These are phyloP conservation scores for Dryobotodes eremita DNA, from an alignment of 2,888 invertebrate genomes.

Conservation along the genomic window DNA sequence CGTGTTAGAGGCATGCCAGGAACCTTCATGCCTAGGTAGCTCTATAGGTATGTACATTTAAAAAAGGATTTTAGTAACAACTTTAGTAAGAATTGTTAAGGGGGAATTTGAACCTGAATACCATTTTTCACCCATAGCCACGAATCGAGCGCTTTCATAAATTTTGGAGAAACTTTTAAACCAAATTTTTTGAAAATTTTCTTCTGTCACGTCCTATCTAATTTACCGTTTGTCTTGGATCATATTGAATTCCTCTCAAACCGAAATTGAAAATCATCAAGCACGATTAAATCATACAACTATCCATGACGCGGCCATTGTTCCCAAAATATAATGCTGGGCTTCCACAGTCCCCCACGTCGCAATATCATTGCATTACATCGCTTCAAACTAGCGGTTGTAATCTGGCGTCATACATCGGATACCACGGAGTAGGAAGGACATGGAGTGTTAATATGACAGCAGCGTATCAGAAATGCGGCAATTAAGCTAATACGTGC, in stretches of 20 bases:
- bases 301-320: constrained; percentile 37
- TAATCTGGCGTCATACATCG: constrained; percentile 77
- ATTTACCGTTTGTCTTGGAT: background rate
- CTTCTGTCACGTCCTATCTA: background rate
- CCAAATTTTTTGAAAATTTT: background rate
- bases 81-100: background rate
- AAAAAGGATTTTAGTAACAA: background rate
- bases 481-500: too few relatives aligned
- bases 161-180: background rate
- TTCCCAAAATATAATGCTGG: constrained; percentile 53
- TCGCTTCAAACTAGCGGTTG: constrained; percentile 66
- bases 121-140: background rate
- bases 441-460: constrained; percentile 15
- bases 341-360: constrained; percentile 35
- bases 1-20: background rate
- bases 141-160: background rate
- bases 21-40: background rate
- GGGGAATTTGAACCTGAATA: background rate
- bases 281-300: constrained; percentile 30
- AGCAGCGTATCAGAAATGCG: too few relatives aligned
- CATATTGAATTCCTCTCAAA: background rate
- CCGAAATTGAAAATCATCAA: constrained; percentile 20
- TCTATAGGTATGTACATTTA: background rate
- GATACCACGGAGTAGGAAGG: constrained; percentile 10
- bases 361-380: constrained; percentile 71